Evolutionary conservation across 2,113 vertebrate genomes (phyloP).

Genomic region (Brachyhypopomus gauderio): DNA sequence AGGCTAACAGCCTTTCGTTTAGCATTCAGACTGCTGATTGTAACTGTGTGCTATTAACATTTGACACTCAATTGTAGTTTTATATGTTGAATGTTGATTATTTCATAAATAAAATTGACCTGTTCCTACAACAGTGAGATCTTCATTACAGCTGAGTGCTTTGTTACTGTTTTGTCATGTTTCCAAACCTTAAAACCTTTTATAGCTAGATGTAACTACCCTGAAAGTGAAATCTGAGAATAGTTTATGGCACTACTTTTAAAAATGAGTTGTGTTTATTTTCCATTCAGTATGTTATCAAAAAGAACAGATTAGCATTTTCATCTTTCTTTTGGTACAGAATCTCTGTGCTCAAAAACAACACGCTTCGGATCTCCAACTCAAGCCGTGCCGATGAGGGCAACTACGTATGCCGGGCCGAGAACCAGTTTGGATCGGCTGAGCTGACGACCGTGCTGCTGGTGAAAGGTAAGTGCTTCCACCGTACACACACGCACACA

Average conservation of each 20-base stretch:
- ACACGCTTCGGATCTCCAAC: slow-evolving; percentile 87
- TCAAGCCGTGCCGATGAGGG: slow-evolving; percentile 91
- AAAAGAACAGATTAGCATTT: not conserved
- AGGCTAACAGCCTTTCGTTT: not conserved
- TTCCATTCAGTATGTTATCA: too few species aligned
- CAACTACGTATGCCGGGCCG: slow-evolving; percentile 84
- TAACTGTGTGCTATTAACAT: too few species aligned
- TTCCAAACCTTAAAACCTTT: too few species aligned
- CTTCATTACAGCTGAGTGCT: not conserved
- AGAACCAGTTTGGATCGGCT: slow-evolving; percentile 90
- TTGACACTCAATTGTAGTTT: not conserved
- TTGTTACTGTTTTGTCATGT: too few species aligned
- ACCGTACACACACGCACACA: slow-evolving; percentile 12
- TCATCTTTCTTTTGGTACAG: slow-evolving; percentile 69
- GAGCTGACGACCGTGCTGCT: slow-evolving; percentile 85
- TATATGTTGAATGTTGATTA: not conserved
- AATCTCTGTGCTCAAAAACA: slow-evolving; percentile 87
- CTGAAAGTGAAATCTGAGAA: too few species aligned
- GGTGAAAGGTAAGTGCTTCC: slow-evolving; percentile 86
- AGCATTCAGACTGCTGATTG: not conserved
- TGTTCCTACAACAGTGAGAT: not conserved
- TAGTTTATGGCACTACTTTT: too few species aligned
- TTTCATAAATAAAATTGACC: not conserved
- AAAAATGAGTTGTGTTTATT: too few species aligned
- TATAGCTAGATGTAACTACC: too few species aligned